Evolutionary conservation across 2,888 invertebrate species (phyloP).

Genomic region (Brachyptera putata): DNA sequence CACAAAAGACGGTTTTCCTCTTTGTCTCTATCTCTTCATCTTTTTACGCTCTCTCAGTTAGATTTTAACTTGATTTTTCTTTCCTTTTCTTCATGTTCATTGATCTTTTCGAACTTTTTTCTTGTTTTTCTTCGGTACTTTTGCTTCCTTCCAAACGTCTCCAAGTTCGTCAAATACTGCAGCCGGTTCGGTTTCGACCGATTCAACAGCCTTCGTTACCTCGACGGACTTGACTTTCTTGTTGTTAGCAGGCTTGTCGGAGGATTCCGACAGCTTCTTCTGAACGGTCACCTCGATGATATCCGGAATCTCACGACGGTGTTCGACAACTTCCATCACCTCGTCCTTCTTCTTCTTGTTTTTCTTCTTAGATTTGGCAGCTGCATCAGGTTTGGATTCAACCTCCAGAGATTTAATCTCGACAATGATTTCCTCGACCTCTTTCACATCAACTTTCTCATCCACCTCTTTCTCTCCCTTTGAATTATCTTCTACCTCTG

Average conservation of each 20-base stretch:
- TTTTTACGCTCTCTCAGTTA: constrained; percentile 37
- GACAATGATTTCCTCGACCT: constrained; percentile 36
- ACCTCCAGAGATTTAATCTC: constrained; percentile 28
- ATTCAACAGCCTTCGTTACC: constrained; percentile 28
- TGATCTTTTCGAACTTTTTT: constrained; percentile 72
- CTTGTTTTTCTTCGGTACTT: constrained; percentile 67
- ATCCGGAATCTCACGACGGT: constrained; percentile 28
- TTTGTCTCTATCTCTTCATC: constrained; percentile 15
- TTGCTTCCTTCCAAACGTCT: constrained; percentile 71
- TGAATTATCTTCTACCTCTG: constrained; percentile 36
- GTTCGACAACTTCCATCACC: background rate
- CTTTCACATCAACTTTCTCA: constrained; percentile 38
- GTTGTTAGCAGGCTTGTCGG: constrained; percentile 30
- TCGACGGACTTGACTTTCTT: constrained; percentile 27
- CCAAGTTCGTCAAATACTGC: constrained; percentile 57
- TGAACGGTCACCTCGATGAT: constrained; percentile 41
- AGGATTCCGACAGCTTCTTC: constrained; percentile 38
- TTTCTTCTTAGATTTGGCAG: constrained; percentile 47
- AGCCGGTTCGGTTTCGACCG: constrained; percentile 36
- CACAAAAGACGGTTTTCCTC: constrained; percentile 24
- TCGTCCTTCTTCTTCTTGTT: constrained; percentile 47
- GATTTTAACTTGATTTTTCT: too few species aligned
- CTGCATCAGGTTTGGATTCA: constrained; percentile 29
- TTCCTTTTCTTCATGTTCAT: constrained; percentile 48
- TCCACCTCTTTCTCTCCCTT: constrained; percentile 32